Evolutionary conservation across 1,140 invertebrate genomes (phyloP), one percentile per base, ranked within the genome.

Genomic region (Meloidogyne floridensis): DNA sequence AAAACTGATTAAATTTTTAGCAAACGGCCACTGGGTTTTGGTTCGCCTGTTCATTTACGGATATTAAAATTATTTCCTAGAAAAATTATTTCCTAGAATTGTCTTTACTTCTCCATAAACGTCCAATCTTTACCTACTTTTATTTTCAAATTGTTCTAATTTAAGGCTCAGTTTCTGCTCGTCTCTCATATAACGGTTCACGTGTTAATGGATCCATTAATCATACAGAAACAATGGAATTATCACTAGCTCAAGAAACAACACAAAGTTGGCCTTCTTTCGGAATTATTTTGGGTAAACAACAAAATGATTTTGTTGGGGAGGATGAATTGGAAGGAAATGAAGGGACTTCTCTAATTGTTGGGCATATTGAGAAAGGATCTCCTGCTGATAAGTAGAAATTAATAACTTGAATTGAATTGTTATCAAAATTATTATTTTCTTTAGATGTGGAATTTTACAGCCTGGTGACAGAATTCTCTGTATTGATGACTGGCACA

Each of bases 391-490:
- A 94, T 84, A 93, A 93, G 94, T 94, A 91, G 89, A 32, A 86
- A 9, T 65, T 77, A 47, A 42, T 9, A 43, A 47, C 85, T 69
- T 72, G 10, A 15, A 43, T 32, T 32, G 2, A 20, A 43, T 32
- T 59, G 18, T 32, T 77, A 53, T 15, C 18, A 70, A 77, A 51
- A 72, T 83, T 32, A 18, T 42, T 5, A 51, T 56, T 18, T 74
- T 74, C 11, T 0, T 13, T 42, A 85, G 93, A 84, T 93, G 93
- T 86, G 94, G 94, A 15, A 93, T 94, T 81, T 91, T 96, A 15
- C 94, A 95, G 92, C 92, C 93, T 13, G 93, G 95, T 20, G 95
- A 96, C 89, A 91, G 95, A 83, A 93, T 96, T n/a, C 91, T 95
- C 85, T 93, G 93, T 1, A 93, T 95, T 59, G 95, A 95, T 88